phyloP scores from a whole-genome alignment of 92 coral and sea anemone genomes.

The Porites lobata region DNA sequence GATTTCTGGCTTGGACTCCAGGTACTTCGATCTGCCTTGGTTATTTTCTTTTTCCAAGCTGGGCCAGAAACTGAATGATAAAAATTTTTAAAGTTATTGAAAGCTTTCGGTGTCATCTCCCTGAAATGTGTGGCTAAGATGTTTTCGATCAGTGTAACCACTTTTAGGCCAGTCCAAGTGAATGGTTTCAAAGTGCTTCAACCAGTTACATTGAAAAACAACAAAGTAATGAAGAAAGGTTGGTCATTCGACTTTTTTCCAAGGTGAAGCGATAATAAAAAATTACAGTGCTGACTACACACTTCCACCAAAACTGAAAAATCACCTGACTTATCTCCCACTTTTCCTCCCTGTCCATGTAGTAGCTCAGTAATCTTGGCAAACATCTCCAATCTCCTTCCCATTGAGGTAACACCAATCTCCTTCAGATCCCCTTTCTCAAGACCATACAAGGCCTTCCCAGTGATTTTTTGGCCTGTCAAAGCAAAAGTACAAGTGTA shows the following conservation, averaged over 20 bases:
- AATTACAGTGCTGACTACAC: too few species aligned
- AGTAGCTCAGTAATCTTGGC: not conserved
- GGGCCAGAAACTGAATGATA: slow-evolving; percentile 16
- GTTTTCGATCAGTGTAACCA: not conserved
- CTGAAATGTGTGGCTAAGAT: not conserved
- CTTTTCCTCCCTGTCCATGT: not conserved
- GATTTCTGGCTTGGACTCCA: slow-evolving; percentile 24
- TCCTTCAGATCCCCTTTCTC: not conserved
- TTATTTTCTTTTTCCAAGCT: slow-evolving; percentile 53
- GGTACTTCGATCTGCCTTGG: slow-evolving; percentile 21
- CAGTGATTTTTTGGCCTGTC: slow-evolving; percentile 20
- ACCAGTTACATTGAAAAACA: not conserved
- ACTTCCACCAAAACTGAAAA: not conserved
- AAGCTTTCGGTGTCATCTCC: too few species aligned
- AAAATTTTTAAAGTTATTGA: too few species aligned
- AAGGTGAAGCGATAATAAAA: too few species aligned
- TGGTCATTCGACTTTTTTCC: too few species aligned
- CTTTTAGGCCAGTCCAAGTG: not conserved
- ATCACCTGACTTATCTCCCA: not conserved
- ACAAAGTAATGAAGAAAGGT: not conserved
- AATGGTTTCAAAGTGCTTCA: not conserved
- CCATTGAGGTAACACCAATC: not conserved
- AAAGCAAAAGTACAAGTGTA: not conserved
- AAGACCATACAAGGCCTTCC: too few species aligned
- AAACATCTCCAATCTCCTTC: slow-evolving; percentile 18